Base-by-base conservation (phyloP, 2,888 invertebrate species). In the Microdon myrmicae region DNA sequence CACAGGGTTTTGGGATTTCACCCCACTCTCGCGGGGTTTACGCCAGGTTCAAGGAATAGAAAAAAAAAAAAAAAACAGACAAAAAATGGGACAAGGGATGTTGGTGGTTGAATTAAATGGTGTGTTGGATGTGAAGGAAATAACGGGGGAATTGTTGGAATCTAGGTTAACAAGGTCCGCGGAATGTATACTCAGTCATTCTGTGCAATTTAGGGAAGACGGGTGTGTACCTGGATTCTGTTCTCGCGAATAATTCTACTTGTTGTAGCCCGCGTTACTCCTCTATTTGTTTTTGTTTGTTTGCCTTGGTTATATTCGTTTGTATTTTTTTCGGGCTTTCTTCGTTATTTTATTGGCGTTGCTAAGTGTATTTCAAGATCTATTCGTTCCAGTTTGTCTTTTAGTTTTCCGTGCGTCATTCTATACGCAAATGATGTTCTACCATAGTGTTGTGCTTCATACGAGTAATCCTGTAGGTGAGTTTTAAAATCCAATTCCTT, bases 131-230 rank as follows among this genome's bases (percentile, higher is more conserved):
- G 17, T 44, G 38, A 20, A 6, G 7, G 17, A 12, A 17, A 14
- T 25, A 17, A 44, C 7, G 17, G 4, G n/a, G n/a, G n/a, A 38
- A 14, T 6, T 8, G 28, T 26, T 16, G n/a, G 41, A 49, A 61
- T 39, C 39, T 64, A 47, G 64, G 64, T 64, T 64, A 64, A 23
- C 56, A 32, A 49, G 28, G 47, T 54, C 34, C 25, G 44, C 8
- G 29, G 14, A 23, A n/a, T n/a, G n/a, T n/a, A n/a, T n/a, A 77
- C 74, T 78, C 75, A 77, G 78, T 77, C 77, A 72, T 74, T 69
- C 72, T 73, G 72, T 77, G 77, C 74, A 77, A 74, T 78, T 71
- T 77, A 72, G 71, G 72, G 73, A 73, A 75, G 77, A 74, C 78
- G 78, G 77, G 75, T 73, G 78, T 75, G 44, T 45, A 31, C 60